These are phyloP conservation scores for Nomada lathburiana DNA, from an alignment of 2,888 invertebrate genomes.

Conservation along the genomic window DNA sequence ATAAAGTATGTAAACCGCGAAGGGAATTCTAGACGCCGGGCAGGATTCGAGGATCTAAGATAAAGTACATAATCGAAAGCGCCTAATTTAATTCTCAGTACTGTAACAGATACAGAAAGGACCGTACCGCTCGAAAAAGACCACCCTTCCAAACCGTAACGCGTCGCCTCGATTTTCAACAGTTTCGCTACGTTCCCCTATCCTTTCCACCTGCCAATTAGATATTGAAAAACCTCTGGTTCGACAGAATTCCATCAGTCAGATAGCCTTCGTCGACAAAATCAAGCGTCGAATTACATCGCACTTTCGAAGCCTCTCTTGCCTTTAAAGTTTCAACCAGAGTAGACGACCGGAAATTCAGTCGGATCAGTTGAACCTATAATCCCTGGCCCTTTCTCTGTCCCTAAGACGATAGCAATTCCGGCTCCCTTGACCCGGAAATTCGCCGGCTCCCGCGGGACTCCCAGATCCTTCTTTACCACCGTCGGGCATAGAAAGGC, in stretches of 20 bases:
- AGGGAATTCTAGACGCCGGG: conserved; percentile 31
- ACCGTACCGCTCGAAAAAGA: no score
- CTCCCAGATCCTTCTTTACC: conserved; percentile 59
- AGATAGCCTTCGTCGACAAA: conserved; percentile 14
- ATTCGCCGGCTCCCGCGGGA: conserved; percentile 60
- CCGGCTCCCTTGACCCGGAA: conserved; percentile 72
- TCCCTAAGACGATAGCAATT: conserved; percentile 74
- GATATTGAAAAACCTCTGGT: neutral
- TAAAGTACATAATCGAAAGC: conserved; percentile 15
- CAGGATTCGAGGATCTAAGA: conserved; percentile 25
- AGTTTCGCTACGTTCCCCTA: no score
- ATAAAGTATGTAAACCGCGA: conserved; percentile 50
- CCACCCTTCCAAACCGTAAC: no score
- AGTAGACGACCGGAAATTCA: conserved; percentile 61
- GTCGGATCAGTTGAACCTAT: conserved; percentile 68
- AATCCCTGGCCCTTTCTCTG: conserved; percentile 67
- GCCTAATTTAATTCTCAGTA: conserved; percentile 22
- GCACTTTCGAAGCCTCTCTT: conserved; percentile 46
- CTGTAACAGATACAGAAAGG: no score
- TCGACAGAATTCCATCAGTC: neutral
- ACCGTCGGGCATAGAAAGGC: conserved; percentile 6
- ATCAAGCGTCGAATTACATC: conserved; percentile 55
- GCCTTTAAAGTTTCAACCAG: conserved; percentile 64
- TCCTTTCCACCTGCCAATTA: neutral
- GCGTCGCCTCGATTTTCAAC: no score